Conservation (phyloP, 2,113 vertebrate genomes). For the Meleagris gallopavo region DNA sequence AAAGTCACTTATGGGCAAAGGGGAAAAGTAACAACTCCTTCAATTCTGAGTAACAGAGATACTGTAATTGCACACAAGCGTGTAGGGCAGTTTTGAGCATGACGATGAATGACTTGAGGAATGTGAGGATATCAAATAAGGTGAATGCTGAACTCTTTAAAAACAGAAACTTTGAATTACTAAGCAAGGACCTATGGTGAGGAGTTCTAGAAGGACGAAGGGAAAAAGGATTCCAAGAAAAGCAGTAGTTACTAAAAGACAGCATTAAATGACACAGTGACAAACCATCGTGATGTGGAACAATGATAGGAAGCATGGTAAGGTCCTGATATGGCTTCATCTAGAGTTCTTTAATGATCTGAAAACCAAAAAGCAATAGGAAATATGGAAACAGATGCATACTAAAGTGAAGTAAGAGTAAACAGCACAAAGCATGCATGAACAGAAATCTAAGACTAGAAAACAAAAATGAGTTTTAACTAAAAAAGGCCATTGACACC, state of each 20-base stretch:
- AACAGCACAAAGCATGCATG: not conserved
- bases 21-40: not conserved
- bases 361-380: slow-evolving; percentile 66
- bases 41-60: not conserved
- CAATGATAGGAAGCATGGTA: slow-evolving; percentile 62
- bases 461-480: not conserved
- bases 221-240: slow-evolving; percentile 18
- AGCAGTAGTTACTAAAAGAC: not conserved
- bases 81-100: not conserved
- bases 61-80: not conserved
- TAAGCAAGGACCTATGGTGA: not conserved
- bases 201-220: slow-evolving; percentile 22
- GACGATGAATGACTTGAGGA: not conserved
- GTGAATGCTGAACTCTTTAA: not conserved
- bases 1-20: not conserved
- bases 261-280: slow-evolving; percentile 36
- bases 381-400: slow-evolving; percentile 50
- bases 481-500: not conserved
- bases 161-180: not conserved
- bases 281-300: slow-evolving; percentile 65
- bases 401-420: slow-evolving; percentile 1
- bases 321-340: slow-evolving; percentile 57
- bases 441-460: not conserved
- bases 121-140: not conserved
- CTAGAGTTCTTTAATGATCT: slow-evolving; percentile 67